Base-by-base conservation (phyloP, 2,888 invertebrate genomes). In the Macrophya alboannulata region DNA sequence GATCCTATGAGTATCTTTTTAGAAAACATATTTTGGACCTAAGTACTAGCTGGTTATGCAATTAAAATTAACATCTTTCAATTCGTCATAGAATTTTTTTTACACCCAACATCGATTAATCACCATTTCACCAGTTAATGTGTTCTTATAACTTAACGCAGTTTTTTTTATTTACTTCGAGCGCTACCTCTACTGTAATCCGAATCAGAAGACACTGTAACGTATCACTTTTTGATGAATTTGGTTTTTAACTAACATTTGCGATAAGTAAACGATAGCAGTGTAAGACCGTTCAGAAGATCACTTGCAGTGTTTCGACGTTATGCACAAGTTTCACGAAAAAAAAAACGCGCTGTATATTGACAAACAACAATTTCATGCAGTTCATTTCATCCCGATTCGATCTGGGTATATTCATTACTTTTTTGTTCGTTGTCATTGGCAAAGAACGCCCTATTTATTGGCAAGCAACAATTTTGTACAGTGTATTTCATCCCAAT, bases 121-220 rank as follows among this genome's bases (percentile, higher is more conserved):
- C 37, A 68, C 37, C 37, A 37, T 68, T 68, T 68, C 68, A 68
- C 25, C 68, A 68, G 68, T 37, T 68, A 25, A 68, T 37, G 68
- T 37, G 31, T 17, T 31, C 12, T 68, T 17, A 37, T 31, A 68
- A 68, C 6, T 68, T 37, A 37, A 25, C 62, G 62, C 12, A 62
- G 12, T 31, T 62, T 62, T 62, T n/a, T 62, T 62, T 62, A 3
- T 25, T 62, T 8, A 55, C 55, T n/a, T n/a, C 8, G n/a, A 55
- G 55, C 55, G n/a, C 9, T 62, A 10, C 25, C 25, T 62, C 25
- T 25, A 62, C 25, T 62, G 12, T 62, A 62, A 62, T 62, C 10
- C 21, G 62, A 55, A n/a, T 55, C 17, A 51, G 6, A 51, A 51
- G 17, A 6, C 5, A 25, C 25, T 62, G 4, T 62, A 25, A 62